Base-by-base conservation (phyloP, 1,140 invertebrate species). In the Papilio xuthus region DNA sequence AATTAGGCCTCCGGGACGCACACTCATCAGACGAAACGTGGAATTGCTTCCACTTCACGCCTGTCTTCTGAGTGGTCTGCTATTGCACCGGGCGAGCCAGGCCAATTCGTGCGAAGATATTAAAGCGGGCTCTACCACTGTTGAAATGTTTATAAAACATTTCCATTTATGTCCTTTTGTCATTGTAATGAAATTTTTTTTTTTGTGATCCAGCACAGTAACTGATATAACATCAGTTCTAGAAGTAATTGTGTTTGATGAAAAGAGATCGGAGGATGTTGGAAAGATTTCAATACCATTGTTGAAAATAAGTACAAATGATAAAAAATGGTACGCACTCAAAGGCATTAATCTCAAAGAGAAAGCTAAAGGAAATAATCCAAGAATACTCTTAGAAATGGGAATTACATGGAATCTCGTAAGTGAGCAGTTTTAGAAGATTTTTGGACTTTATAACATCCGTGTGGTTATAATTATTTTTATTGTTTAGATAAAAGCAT, bases 141-240 rank as follows among this genome's bases (percentile, higher is more conserved):
- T n/a, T n/a, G 3, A 26, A 75, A 80, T 77, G 41, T 70, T 42
- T 20, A 44, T 37, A 47, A 44, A 28, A 77, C 50, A 74, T 37
- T 69, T 20, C 74, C 50, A 74, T 37, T 69, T 20, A 53, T 6
- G 63, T 20, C 3, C 8, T 8, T 42, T 23, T 8, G 10, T 20
- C 9, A 4, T 28, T 1, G 6, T 10, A 20, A 41, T 18, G 32
- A 70, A 15, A 63, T 2, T 63, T 0, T 0, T 79, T 9, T 28
- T 63, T 28, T 6, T 73, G 72, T 92, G n/a, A n/a, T 95, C 71
- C 89, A 99, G 98, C 89, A 97, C 97, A 86, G 96, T 99, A 0
- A 98, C 98, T 85, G 99, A 99, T 89, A 98, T 99, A 56, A 99
- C 99, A 85, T 97, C 98, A 69, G 96, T 98, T 23, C 92, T 99